Evolutionary conservation across 2,797 vertebrate species (phyloP).

Genomic region (Cirrhinus molitorella): DNA sequence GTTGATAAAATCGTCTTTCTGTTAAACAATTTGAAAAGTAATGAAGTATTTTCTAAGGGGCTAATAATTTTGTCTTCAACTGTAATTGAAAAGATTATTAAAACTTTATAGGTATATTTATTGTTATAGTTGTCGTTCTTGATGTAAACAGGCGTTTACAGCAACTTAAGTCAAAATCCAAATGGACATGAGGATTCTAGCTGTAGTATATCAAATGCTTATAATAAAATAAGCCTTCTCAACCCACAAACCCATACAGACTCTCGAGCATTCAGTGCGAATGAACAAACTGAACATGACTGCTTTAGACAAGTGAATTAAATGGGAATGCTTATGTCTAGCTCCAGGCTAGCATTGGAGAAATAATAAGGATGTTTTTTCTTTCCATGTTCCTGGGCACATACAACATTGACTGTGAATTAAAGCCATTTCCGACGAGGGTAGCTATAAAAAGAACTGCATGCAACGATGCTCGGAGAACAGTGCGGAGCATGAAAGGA

Average conservation of each 20-base stretch:
- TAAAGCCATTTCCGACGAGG: not conserved
- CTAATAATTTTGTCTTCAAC: too few relatives aligned
- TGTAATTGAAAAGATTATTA: too few relatives aligned
- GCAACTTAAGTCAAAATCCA: not conserved
- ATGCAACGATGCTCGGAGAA: constrained; percentile 15
- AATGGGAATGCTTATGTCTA: not conserved
- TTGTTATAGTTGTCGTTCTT: not conserved
- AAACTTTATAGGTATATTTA: too few relatives aligned
- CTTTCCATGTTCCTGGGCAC: constrained; percentile 6
- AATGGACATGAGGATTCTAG: not conserved
- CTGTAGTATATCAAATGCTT: not conserved
- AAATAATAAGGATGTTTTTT: not conserved
- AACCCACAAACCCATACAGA: not conserved
- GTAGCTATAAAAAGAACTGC: constrained; percentile 4
- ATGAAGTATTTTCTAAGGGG: too few relatives aligned
- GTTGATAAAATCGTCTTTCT: too few relatives aligned
- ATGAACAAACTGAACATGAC: constrained; percentile 1
- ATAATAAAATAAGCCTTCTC: not conserved
- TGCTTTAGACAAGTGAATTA: not conserved
- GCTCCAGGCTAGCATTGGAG: not conserved
- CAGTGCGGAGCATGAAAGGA: constrained; percentile 8
- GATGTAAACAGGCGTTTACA: not conserved
- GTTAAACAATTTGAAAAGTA: too few relatives aligned
- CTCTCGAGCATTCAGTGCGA: not conserved
- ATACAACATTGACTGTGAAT: constrained; percentile 8